A percentile compares a stretch with the other conserved stretches of the same genome.
These are phyloP conservation scores for Syrista parreyssii DNA, from an alignment of 2,888 invertebrate species.

Conservation along the genomic window DNA sequence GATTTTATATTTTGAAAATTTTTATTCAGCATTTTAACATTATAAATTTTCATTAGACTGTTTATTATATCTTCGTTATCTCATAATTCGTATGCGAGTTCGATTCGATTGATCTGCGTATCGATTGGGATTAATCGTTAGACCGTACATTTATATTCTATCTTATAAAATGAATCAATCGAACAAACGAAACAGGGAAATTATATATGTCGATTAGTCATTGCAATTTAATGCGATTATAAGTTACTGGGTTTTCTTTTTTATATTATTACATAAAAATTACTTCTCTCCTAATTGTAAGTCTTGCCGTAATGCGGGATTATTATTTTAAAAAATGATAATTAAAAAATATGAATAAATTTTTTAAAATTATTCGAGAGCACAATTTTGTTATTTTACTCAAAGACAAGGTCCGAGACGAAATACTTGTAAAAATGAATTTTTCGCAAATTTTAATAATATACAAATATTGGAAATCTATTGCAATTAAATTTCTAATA, in stretches of 20 bases:
- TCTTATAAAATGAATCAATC: not conserved
- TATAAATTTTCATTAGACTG: not conserved
- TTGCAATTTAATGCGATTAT: not conserved
- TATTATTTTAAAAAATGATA: too few species aligned
- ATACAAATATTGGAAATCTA: not conserved
- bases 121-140: not conserved
- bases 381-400: too few species aligned
- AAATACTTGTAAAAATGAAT: too few species aligned
- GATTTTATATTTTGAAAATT: not conserved
- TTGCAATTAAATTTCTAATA: not conserved
- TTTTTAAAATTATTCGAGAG: not conserved
- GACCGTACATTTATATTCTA: too few species aligned
- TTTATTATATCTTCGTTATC: not conserved
- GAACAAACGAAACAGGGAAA: not conserved
- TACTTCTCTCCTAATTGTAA: not conserved
- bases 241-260: not conserved
- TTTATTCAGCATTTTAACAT: not conserved
- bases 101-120: not conserved
- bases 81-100: not conserved
- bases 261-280: not conserved
- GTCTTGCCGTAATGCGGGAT: too few species aligned
- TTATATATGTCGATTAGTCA: not conserved
- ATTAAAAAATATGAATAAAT: too few species aligned
- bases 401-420: too few species aligned
- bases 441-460: not conserved